Evolutionary conservation across 2,797 vertebrate genomes (phyloP), one percentile per base, ranked within the genome.

Genomic region (Peromyscus nudipes): DNA sequence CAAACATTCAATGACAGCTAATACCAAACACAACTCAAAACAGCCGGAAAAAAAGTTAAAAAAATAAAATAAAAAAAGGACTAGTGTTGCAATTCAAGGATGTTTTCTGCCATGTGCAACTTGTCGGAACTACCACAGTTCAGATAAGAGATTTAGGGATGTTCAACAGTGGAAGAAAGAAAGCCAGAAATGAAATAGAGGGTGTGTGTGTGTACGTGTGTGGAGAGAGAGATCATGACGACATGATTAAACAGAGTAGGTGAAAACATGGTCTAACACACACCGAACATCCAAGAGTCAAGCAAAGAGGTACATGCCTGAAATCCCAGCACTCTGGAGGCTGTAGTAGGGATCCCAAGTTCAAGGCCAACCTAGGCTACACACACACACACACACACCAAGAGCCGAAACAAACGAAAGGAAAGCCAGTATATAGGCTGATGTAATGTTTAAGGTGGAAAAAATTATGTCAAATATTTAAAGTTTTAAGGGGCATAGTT

Each of bases 61-160:
- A 57, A 69, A 62, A 17, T 21, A 17, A 40, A 27, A 37, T 31
- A 14, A 37, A 29, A 34, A 43, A 93, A 62, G 37, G 19, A 40
- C 17, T 19, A 34, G 17, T 71, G 67, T 14, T 57, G 23, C 82
- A 57, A 93, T 89, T 87, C 79, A 89, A 92, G 89, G 75, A 79
- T 21, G 52, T 65, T 76, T 96, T 49, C 57, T 62, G 93, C 14
- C 46, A 43, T 71, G 55, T 46, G 6, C 49, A 85, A 90, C 43
- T 27, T 71, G 25, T 92, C 60, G 57, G 62, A 94, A 91, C 89
- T 94, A 89, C 25, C 40, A 49, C 2, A 57, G 71, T 94, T 87
- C 71, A 92, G 29, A 69, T 40, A 46, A 95, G 49, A 88, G 85
- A 82, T 82, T 92, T 77, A 87, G n/a, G 92, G 75, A 49, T 21